Conservation (phyloP, 2,797 vertebrate genomes). For the Argyrosomus regius region DNA sequence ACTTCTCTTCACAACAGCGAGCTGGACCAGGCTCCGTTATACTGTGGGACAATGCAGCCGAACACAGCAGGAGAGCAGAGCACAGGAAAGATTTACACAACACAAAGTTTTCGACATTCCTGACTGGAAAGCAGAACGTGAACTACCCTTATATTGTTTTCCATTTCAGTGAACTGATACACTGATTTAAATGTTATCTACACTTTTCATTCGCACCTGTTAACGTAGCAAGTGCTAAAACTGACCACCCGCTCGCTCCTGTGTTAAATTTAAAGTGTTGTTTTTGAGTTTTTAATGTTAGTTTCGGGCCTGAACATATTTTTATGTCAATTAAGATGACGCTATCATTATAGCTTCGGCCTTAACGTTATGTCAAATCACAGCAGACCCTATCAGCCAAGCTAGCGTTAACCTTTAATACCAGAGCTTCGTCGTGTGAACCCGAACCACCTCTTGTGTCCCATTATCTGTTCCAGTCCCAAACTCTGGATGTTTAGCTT, state of each 20-base stretch:
- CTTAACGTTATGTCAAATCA: slow-evolving; percentile 57
- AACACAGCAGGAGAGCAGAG: background rate
- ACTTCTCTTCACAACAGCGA: background rate
- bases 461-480: rapidly evolving
- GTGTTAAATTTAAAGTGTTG: too few relatives aligned
- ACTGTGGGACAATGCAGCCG: background rate
- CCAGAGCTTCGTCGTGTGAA: background rate
- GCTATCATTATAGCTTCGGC: slow-evolving; percentile 48
- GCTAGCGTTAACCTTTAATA: slow-evolving; percentile 22
- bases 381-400: slow-evolving; percentile 45
- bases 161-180: background rate
- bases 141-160: background rate
- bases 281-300: background rate
- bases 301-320: background rate
- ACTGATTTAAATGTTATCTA: background rate
- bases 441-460: background rate
- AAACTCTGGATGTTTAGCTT: background rate
- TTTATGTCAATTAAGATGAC: slow-evolving; percentile 19
- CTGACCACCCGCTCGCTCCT: rapidly evolving
- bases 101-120: background rate
- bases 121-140: background rate
- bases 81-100: background rate
- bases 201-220: background rate
- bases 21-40: background rate
- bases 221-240: background rate